Evolutionary conservation across 2,113 vertebrate genomes (phyloP).

Genomic region (Verasper variegatus): DNA sequence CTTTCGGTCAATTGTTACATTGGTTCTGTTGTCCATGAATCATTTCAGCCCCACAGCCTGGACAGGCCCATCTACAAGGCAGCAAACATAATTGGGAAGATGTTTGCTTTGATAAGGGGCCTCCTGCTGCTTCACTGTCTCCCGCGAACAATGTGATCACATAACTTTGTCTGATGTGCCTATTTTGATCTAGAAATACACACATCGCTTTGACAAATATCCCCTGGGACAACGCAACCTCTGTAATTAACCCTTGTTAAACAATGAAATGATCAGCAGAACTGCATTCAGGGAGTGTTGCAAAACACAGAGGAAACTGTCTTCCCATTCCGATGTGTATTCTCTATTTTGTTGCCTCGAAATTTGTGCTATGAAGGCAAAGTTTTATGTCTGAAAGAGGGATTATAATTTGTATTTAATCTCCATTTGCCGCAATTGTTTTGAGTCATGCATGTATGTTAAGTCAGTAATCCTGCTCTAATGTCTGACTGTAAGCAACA

Average conservation of each 20-base stretch:
- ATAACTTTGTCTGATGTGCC: conserved; percentile 83
- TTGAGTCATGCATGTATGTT: background rate
- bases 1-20: background rate
- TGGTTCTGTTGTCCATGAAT: conserved; percentile 1
- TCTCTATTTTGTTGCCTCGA: conserved; percentile 14
- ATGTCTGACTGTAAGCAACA: conserved; percentile 16
- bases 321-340: conserved; percentile 13
- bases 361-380: background rate
- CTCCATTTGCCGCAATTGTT: background rate
- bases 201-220: conserved; percentile 75
- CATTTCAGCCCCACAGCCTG: background rate
- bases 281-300: conserved; percentile 39
- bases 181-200: conserved; percentile 80
- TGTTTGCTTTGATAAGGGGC: conserved; percentile 86
- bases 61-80: conserved; percentile 1
- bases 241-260: conserved; percentile 87
- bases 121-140: conserved; percentile 88
- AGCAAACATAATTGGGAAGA: conserved; percentile 82
- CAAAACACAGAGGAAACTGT: conserved; percentile 40
- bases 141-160: conserved; percentile 85
- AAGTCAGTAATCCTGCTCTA: background rate
- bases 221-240: conserved; percentile 79
- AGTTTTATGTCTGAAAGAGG: background rate
- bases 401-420: background rate
- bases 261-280: conserved; percentile 75